Evolutionary conservation across 1,140 invertebrate genomes (phyloP).

Genomic region (Lordiphosa mommai): DNA sequence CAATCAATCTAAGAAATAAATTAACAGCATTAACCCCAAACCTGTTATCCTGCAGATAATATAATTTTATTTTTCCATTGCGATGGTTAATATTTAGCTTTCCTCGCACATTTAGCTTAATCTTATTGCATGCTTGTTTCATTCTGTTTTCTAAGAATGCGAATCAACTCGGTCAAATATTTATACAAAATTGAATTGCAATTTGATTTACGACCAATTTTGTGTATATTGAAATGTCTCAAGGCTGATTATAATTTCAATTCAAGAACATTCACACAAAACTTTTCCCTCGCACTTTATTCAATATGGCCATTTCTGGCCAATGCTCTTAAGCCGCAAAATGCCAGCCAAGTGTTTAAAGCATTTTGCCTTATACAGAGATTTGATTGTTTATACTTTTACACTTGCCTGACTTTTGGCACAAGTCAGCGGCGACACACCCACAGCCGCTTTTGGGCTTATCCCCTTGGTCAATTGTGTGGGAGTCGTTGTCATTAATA

Average conservation of each 20-base stretch:
- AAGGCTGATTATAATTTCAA: conserved; percentile 26
- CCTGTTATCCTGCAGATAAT: no score
- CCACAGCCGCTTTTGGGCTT: conserved; percentile 42
- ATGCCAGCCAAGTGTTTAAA: conserved; percentile 22
- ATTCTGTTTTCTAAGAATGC: no score
- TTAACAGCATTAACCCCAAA: no score
- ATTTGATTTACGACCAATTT: conserved; percentile 1
- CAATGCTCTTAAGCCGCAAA: conserved; percentile 39
- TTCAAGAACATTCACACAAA: conserved; percentile 20
- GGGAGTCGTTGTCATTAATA: conserved; percentile 50
- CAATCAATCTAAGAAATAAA: no score
- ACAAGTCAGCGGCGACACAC: conserved; percentile 37
- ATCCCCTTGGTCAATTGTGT: conserved; percentile 25
- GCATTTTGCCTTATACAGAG: conserved; percentile 36
- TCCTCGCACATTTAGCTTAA: no score
- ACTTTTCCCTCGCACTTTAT: conserved; percentile 48
- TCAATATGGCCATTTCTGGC: conserved; percentile 35
- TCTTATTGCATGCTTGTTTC: no score
- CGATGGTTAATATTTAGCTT: no score
- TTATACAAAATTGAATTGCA: background rate
- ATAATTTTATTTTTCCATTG: no score
- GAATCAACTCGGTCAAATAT: background rate
- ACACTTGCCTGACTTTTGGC: conserved; percentile 49
- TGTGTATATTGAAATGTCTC: conserved; percentile 6
- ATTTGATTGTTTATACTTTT: conserved; percentile 36